A percentile compares a stretch with the other conserved stretches of the same genome.
These are phyloP conservation scores for Embiotoca jacksoni DNA, from an alignment of 2,113 vertebrate species.

Conservation along the genomic window DNA sequence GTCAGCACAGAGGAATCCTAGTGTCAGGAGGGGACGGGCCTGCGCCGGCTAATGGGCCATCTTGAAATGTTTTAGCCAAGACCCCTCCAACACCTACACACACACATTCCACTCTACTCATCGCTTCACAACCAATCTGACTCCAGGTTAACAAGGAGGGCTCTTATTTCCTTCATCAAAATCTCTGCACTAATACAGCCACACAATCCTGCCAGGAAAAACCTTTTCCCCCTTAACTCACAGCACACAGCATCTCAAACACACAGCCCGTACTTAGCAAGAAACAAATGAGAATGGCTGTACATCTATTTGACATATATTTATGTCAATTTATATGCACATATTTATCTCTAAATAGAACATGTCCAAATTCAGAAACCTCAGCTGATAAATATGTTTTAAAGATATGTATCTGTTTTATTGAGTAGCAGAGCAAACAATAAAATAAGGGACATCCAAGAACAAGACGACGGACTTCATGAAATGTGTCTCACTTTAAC, in stretches of 20 bases:
- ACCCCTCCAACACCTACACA: conserved; percentile 69
- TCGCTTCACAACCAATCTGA: conserved; percentile 77
- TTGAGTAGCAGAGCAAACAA: neutral
- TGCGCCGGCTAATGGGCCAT: conserved; percentile 82
- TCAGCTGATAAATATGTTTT: neutral
- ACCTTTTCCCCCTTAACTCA: neutral
- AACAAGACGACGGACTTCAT: conserved; percentile 4
- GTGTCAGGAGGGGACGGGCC: conserved; percentile 73
- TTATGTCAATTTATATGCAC: neutral
- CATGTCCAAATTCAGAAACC: neutral
- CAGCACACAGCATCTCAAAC: conserved; percentile 2
- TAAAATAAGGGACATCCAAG: conserved; percentile 6
- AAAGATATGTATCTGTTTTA: neutral
- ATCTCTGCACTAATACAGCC: conserved; percentile 47
- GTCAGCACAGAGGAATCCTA: conserved; percentile 78
- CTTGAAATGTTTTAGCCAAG: conserved; percentile 87
- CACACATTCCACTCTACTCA: conserved; percentile 70
- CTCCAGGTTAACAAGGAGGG: conserved; percentile 71
- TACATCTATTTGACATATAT: neutral
- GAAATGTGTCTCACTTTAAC: conserved; percentile 36
- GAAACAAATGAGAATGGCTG: neutral
- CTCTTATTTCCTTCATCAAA: conserved; percentile 69
- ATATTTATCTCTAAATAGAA: neutral
- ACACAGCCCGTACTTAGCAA: neutral
- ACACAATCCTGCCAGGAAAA: conserved; percentile 31